Evolutionary conservation across 2,797 vertebrate species (phyloP).

Genomic region (Capromys pilorides): DNA sequence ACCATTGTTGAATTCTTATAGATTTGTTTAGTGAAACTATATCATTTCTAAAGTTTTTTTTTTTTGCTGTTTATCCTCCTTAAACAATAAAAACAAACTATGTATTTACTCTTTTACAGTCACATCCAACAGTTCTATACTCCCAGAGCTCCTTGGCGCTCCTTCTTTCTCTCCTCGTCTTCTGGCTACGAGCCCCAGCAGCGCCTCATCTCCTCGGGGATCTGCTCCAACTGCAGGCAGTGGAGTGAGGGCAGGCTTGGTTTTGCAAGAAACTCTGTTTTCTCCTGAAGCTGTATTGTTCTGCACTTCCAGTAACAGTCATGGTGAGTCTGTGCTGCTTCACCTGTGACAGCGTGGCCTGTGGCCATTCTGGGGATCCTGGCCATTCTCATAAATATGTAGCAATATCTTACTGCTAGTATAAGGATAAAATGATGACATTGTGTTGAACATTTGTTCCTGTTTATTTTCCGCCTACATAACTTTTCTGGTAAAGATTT

Average conservation of each 20-base stretch:
- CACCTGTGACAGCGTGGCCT: not conserved
- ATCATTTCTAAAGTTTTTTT: too few species aligned
- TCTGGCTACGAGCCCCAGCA: not conserved
- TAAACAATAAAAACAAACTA: too few species aligned
- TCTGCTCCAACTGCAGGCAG: not conserved
- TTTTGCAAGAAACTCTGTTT: not conserved
- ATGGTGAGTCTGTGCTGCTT: not conserved
- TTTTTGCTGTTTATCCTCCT: too few species aligned
- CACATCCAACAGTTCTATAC: not conserved
- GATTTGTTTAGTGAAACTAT: too few species aligned
- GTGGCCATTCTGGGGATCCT: not conserved
- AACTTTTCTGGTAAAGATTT: not conserved
- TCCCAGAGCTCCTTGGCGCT: too few species aligned
- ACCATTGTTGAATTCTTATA: too few species aligned
- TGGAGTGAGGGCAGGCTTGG: not conserved
- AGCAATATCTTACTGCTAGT: not conserved
- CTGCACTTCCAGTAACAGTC: not conserved
- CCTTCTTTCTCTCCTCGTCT: not conserved
- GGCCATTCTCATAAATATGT: not conserved
- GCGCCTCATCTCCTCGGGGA: not conserved
- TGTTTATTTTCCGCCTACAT: not conserved
- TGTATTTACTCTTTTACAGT: not conserved
- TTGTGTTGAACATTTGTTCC: not conserved
- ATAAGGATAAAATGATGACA: not conserved
- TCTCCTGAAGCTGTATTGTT: not conserved